A percentile compares a stretch with the other conserved stretches of the same genome.
Conservation (phyloP, 2,888 invertebrate genomes). For the Cheilosia impressa region DNA sequence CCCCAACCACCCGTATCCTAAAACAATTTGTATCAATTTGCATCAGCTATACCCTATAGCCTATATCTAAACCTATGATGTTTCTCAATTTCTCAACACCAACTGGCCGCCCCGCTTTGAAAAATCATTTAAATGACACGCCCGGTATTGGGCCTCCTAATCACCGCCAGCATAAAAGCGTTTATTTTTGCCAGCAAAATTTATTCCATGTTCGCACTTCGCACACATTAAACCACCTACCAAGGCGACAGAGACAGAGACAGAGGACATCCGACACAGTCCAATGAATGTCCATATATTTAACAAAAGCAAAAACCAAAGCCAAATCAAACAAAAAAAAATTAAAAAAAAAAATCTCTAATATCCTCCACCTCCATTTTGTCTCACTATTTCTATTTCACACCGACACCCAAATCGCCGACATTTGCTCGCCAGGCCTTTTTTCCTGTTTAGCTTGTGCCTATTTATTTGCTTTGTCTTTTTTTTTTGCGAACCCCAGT, state of each 20-base stretch:
- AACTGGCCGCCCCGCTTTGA: not conserved
- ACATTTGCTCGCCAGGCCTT: slow-evolving; percentile 6
- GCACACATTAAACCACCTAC: slow-evolving; percentile 7
- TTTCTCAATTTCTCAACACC: too few relatives aligned
- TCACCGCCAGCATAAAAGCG: not conserved
- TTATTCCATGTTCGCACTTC: not conserved
- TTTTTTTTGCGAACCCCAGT: slow-evolving; percentile 22
- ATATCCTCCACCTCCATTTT: slow-evolving; percentile 37
- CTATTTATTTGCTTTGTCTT: slow-evolving; percentile 27
- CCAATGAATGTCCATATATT: slow-evolving; percentile 16
- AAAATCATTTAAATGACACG: not conserved
- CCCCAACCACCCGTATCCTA: too few relatives aligned
- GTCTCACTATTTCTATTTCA: slow-evolving; percentile 36
- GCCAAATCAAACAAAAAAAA: not conserved
- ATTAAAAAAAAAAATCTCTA: too few relatives aligned
- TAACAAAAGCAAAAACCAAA: not conserved
- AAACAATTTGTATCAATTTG: too few relatives aligned
- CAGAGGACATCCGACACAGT: not conserved
- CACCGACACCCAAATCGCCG: slow-evolving; percentile 52
- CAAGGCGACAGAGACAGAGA: slow-evolving; percentile 7
- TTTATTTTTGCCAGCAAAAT: not conserved
- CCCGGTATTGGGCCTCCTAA: not conserved
- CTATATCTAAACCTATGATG: too few relatives aligned
- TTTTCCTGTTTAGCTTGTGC: slow-evolving; percentile 26
- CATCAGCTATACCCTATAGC: too few relatives aligned